phyloP scores from a whole-genome alignment of 2,888 invertebrate species.

The Elegia similella region DNA sequence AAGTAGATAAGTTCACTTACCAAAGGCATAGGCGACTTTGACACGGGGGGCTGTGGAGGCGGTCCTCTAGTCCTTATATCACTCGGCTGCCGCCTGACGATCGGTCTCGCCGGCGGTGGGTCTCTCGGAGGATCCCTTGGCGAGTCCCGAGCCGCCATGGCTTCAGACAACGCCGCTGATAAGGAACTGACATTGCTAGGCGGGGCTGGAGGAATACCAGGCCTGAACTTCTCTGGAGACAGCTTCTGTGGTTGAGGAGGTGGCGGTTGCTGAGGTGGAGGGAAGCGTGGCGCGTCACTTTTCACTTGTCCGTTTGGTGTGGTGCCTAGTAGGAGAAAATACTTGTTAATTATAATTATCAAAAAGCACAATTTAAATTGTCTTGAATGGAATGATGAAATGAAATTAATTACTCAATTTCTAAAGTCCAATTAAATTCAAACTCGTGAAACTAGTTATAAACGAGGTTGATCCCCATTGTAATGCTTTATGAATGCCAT shows the following conservation, averaged over 20 bases:
- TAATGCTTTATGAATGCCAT: too few relatives aligned
- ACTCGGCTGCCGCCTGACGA: conserved; percentile 64
- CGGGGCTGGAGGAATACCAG: conserved; percentile 39
- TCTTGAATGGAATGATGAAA: too few relatives aligned
- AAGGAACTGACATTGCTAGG: conserved; percentile 55
- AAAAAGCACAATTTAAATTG: too few relatives aligned
- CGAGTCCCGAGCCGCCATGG: conserved; percentile 69
- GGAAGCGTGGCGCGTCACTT: conserved; percentile 59
- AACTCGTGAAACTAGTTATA: too few relatives aligned
- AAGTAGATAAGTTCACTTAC: conserved; percentile 55
- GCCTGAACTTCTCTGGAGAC: conserved; percentile 59
- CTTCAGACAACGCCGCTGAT: conserved; percentile 64
- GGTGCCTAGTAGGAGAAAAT: conserved; percentile 41
- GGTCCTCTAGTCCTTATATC: conserved; percentile 84
- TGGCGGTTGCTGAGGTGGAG: conserved; percentile 52
- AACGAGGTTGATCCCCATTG: too few relatives aligned
- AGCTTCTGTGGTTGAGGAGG: conserved; percentile 45
- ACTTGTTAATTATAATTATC: not conserved
- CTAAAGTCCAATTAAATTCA: too few relatives aligned
- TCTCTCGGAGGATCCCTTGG: conserved; percentile 45
- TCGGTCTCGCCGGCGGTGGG: conserved; percentile 46
- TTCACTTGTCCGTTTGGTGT: conserved; percentile 68
- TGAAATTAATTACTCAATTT: too few relatives aligned
- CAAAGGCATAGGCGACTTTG: conserved; percentile 85
- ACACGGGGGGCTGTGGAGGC: conserved; percentile 90